Conservation (phyloP, 1,140 invertebrate genomes). For the Pseudomyrmex concolor region DNA sequence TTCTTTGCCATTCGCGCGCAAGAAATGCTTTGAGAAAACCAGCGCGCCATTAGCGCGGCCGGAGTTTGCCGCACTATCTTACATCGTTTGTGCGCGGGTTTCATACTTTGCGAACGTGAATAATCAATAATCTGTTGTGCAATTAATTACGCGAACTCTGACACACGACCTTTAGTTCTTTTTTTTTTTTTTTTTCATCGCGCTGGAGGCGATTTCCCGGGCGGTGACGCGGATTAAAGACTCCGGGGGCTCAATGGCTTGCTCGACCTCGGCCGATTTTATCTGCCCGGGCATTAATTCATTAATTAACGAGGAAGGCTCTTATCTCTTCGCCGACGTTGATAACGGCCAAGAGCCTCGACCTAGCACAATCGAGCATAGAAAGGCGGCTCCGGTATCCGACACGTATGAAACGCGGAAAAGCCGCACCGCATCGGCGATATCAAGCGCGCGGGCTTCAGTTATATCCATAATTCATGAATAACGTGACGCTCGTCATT, state of each 20-base stretch:
- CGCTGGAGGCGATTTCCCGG: neutral
- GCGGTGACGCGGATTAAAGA: constrained; percentile 47
- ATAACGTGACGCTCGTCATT: constrained; percentile 58
- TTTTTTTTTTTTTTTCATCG: constrained; percentile 5
- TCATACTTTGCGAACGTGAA: constrained; percentile 24
- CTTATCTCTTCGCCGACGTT: constrained; percentile 45
- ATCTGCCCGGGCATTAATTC: constrained; percentile 60
- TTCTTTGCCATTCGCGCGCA: neutral
- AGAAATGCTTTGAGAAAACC: constrained; percentile 22
- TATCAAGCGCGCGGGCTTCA: constrained; percentile 41
- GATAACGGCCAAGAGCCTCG: constrained; percentile 56
- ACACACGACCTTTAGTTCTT: constrained; percentile 31
- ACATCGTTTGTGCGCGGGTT: constrained; percentile 5
- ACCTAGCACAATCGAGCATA: constrained; percentile 45
- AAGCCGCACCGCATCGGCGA: constrained; percentile 26
- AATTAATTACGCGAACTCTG: constrained; percentile 52
- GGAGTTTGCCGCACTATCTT: constrained; percentile 1
- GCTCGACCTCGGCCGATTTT: constrained; percentile 44
- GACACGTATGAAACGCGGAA: constrained; percentile 9
- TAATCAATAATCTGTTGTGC: constrained; percentile 58
- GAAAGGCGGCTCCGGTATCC: neutral
- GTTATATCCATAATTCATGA: constrained; percentile 69
- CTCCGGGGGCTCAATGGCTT: constrained; percentile 49
- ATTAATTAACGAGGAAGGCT: constrained; percentile 63
- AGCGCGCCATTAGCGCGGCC: constrained; percentile 27